Evolutionary conservation across 1,140 invertebrate genomes (phyloP).

Genomic region (Cotesia vestalis): DNA sequence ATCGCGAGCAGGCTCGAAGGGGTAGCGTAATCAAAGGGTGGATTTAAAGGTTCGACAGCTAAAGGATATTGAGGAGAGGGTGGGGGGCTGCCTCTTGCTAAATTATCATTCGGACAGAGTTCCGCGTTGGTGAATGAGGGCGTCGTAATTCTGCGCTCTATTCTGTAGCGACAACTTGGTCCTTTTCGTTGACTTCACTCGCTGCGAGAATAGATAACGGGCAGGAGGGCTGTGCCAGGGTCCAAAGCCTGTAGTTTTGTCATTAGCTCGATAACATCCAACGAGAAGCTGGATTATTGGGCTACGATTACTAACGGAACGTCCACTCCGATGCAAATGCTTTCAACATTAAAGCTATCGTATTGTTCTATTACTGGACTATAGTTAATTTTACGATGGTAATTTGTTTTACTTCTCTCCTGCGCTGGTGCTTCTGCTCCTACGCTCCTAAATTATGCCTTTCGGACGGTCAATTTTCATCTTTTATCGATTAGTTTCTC

Average conservation of each 20-base stretch:
- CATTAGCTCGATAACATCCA: conserved; percentile 64
- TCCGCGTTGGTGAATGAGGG: conserved; percentile 48
- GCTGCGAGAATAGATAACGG: too few species aligned
- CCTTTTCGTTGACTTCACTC: conserved; percentile 28
- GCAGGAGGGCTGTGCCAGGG: background rate
- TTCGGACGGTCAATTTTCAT: too few species aligned
- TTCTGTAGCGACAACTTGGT: conserved; percentile 62
- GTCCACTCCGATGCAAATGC: conserved; percentile 58
- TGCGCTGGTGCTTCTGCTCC: background rate
- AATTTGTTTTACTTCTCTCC: background rate
- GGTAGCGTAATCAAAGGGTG: conserved; percentile 64
- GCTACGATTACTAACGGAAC: conserved; percentile 59
- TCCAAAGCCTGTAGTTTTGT: conserved; percentile 65
- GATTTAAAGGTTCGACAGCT: conserved; percentile 44
- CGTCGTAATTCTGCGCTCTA: conserved; percentile 39
- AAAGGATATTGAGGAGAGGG: conserved; percentile 32
- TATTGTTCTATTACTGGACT: conserved; percentile 24
- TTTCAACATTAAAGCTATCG: conserved; percentile 38
- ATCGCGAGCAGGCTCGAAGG: conserved; percentile 37
- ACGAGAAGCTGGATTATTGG: conserved; percentile 61
- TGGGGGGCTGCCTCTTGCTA: conserved; percentile 46
- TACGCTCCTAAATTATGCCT: too few species aligned
- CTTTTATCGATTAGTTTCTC: too few species aligned
- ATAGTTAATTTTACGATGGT: conserved; percentile 32
- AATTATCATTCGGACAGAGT: conserved; percentile 61